phyloP scores from a whole-genome alignment of 2,797 vertebrate species.

The Centropyge bicolor region DNA sequence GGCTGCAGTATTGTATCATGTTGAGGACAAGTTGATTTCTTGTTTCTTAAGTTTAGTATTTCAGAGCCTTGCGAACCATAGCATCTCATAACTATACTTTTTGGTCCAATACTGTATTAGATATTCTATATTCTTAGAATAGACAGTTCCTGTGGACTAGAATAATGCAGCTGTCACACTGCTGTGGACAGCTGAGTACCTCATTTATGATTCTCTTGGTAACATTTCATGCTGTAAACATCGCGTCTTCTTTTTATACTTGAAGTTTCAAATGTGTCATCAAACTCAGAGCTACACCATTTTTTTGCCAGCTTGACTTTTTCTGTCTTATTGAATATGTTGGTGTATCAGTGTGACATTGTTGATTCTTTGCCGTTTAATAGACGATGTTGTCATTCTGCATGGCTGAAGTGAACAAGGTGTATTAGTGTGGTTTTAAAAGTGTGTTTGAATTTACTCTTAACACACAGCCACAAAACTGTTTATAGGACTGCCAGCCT shows the following conservation, averaged over 20 bases:
- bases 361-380: background rate
- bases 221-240: background rate
- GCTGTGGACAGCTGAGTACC: background rate
- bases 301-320: slow-evolving; percentile 3
- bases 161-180: background rate
- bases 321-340: background rate
- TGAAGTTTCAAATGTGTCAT: background rate
- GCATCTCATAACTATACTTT: too few species aligned
- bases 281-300: background rate
- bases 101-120: too few species aligned
- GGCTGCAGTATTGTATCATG: too few species aligned
- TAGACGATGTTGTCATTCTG: background rate
- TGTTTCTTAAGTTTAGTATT: too few species aligned
- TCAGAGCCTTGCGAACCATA: too few species aligned
- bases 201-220: background rate
- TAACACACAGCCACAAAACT: background rate
- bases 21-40: too few species aligned
- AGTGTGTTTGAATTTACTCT: background rate
- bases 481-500: background rate
- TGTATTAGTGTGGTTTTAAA: background rate
- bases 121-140: background rate
- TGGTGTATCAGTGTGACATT: background rate
- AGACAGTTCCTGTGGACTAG: background rate
- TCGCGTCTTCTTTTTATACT: background rate
- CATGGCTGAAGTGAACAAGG: background rate